Conservation (phyloP, 2,113 vertebrate species). For the Chitala chitala region DNA sequence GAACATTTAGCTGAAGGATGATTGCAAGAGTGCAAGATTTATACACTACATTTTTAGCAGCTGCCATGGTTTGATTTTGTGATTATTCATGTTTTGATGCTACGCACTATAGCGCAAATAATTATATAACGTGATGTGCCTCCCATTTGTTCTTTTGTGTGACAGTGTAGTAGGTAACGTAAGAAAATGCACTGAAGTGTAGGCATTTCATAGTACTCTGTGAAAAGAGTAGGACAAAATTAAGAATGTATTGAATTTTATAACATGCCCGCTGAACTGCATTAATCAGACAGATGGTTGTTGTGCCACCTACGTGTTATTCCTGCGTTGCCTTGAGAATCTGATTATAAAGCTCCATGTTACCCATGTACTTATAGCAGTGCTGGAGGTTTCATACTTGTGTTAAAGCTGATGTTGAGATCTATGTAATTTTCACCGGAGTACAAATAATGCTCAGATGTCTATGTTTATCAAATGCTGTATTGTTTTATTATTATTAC, state of each 20-base stretch:
- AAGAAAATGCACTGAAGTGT: not conserved
- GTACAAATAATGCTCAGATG: no score
- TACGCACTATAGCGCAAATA: not conserved
- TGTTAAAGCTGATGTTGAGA: no score
- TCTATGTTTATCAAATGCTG: no score
- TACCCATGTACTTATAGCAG: not conserved
- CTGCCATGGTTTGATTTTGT: conserved; percentile 2
- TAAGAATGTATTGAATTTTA: not conserved
- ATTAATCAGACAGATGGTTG: not conserved
- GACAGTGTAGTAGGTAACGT: not conserved
- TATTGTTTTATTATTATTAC: no score
- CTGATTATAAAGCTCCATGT: not conserved
- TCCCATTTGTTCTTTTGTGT: not conserved
- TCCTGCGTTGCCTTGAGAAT: not conserved
- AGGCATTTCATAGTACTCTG: conserved; percentile 3
- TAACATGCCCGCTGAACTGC: not conserved
- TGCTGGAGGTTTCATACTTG: not conserved
- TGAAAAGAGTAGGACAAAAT: conserved; percentile 12
- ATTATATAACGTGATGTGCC: not conserved
- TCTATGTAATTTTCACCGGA: no score
- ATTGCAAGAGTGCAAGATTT: no score
- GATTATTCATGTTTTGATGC: not conserved
- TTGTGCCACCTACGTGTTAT: not conserved
- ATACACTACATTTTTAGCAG: not conserved
- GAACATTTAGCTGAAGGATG: no score